Evolutionary conservation across 2,888 invertebrate species (phyloP), one percentile per base, ranked within the genome.

Genomic region (Anagyrus pseudococci): DNA sequence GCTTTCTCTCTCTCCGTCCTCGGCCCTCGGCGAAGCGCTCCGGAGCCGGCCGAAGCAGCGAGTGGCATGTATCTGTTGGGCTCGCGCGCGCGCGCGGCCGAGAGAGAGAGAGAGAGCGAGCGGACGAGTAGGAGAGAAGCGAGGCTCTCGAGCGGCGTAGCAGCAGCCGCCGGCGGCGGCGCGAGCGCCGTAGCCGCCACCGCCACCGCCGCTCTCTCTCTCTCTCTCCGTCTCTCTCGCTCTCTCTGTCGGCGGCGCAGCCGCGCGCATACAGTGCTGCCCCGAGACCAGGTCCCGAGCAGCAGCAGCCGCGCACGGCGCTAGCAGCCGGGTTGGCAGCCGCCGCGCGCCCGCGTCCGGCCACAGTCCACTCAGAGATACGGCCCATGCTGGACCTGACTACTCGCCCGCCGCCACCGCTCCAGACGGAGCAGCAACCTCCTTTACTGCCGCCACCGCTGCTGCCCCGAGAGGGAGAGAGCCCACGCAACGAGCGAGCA

Each of bases 351-450:
- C 77, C 79, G 77, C 77, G 79, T 77, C 77, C 79, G 76, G 79
- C 80, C 80, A 78, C 80, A 80, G 80, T 80, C 80, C 80, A 80
- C 80, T 80, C 76, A 74, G 77, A 77, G 80, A 79, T 79, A 79
- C 80, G 80, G 79, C 78, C 78, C 79, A 77, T 77, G 80, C 80
- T 78, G 80, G 80, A 80, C 80, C 77, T 76, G 72, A 72, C 73
- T 76, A 74, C 22, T 29, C 33, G 17, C 72, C 70, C 72, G 25
- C 26, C 15, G 22, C 75, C 77, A 74, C 75, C 76, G 75, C 74
- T 75, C 25, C 40, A 26, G 33, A 4, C 4, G 19, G 25, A n/a
- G 46, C 52, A 3, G 15, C 20, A 15, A 43, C 6, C 29, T 29
- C 29, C 10, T 10, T 4, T 29, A 10, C 10, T 29, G 29, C 4